Evolutionary conservation across 1,140 invertebrate species (phyloP).

Genomic region (Harpegnathos saltator): DNA sequence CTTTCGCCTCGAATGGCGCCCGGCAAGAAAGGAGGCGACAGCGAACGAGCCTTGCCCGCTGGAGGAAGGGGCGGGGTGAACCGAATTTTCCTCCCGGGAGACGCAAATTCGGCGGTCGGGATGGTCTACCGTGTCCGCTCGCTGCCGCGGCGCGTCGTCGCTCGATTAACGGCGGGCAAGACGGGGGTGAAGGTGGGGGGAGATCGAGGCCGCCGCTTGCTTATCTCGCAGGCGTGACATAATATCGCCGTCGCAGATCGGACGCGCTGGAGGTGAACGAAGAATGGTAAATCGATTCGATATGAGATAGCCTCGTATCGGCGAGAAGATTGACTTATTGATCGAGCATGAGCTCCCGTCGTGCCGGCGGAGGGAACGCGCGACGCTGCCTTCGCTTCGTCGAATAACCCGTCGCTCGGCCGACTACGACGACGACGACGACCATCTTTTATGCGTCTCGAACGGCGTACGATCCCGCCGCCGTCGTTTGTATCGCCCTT

Average conservation of each 20-base stretch:
- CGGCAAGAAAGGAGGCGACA: constrained; percentile 31
- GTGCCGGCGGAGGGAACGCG: background rate
- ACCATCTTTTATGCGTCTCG: constrained; percentile 5
- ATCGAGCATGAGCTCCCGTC: constrained; percentile 34
- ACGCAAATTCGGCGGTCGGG: constrained; percentile 3
- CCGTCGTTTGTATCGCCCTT: too few species aligned
- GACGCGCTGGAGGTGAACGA: constrained; percentile 44
- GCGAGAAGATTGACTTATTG: constrained; percentile 72
- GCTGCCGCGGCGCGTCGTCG: background rate
- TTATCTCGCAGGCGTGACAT: constrained; percentile 43
- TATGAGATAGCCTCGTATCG: constrained; percentile 63
- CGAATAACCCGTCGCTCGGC: too few species aligned
- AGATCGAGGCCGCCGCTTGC: constrained; percentile 12
- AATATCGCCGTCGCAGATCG: constrained; percentile 42
- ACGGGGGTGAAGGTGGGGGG: too few species aligned
- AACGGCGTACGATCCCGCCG: too few species aligned
- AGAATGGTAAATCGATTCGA: constrained; percentile 66
- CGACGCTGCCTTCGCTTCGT: constrained; percentile 1
- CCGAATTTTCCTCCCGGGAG: background rate
- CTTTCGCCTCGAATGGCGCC: too few species aligned
- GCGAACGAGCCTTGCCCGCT: background rate
- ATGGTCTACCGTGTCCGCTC: constrained; percentile 6
- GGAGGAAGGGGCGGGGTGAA: constrained; percentile 1
- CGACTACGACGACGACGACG: too few species aligned
- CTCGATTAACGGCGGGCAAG: constrained; percentile 57